phyloP scores from a whole-genome alignment of 92 coral and sea anemone species.

The Actinernus sp. region DNA sequence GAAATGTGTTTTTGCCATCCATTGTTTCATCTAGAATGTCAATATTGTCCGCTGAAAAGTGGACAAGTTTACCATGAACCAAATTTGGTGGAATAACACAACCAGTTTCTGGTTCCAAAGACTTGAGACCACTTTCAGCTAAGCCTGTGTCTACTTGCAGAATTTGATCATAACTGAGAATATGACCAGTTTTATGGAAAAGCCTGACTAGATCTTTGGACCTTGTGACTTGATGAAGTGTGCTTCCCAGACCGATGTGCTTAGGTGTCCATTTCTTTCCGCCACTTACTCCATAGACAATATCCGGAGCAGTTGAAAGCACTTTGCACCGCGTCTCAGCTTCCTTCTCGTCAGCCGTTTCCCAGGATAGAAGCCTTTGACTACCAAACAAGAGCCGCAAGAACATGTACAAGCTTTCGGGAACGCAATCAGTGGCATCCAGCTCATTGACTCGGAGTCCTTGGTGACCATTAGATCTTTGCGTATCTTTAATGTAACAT shows the following conservation, averaged over 20 bases:
- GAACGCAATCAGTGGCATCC: conserved; percentile 38
- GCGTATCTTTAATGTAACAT: conserved; percentile 50
- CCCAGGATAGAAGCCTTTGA: conserved; percentile 7
- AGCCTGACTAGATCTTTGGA: conserved; percentile 62
- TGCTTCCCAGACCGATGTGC: conserved; percentile 63
- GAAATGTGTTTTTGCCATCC: conserved; percentile 68
- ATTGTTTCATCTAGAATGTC: conserved; percentile 41
- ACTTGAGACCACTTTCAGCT: conserved; percentile 27
- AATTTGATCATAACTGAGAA: conserved; percentile 59
- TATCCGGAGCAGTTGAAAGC: conserved; percentile 44
- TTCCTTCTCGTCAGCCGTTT: conserved; percentile 22
- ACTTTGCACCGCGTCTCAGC: conserved; percentile 45
- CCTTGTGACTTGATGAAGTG: conserved; percentile 62
- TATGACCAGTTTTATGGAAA: conserved; percentile 62
- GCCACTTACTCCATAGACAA: conserved; percentile 42
- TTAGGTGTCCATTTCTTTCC: conserved; percentile 72
- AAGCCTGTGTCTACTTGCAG: conserved; percentile 53
- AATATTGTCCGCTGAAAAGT: conserved; percentile 67
- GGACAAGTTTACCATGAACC: conserved; percentile 5
- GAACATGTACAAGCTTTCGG: conserved; percentile 61
- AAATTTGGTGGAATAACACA: conserved; percentile 52
- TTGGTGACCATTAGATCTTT: conserved; percentile 32
- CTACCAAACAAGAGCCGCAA: conserved; percentile 53
- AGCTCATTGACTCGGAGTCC: conserved; percentile 27
- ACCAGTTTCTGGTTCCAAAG: conserved; percentile 29